Conservation (phyloP, 1,140 invertebrate species). For the Chymomyza costata region DNA sequence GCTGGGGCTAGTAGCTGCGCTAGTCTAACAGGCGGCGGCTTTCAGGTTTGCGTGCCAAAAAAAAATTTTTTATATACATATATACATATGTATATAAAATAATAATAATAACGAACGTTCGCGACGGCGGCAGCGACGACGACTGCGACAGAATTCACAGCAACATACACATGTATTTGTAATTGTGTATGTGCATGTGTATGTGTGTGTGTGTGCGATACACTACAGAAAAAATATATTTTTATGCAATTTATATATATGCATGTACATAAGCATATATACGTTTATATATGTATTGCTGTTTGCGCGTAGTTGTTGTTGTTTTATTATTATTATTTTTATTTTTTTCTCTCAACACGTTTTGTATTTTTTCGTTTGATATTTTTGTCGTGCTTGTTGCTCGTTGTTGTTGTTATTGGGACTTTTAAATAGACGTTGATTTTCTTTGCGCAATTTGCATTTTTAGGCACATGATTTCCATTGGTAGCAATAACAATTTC, state of each 20-base stretch:
- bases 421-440: conserved; percentile 69
- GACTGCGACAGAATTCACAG: conserved; percentile 12
- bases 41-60: conserved; percentile 59
- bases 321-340: conserved; percentile 29
- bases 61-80: no score
- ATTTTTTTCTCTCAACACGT: conserved; percentile 58
- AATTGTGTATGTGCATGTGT: conserved; percentile 21
- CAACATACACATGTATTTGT: conserved; percentile 22
- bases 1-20: conserved; percentile 9
- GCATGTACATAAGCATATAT: conserved; percentile 29
- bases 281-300: conserved; percentile 23
- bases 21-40: conserved; percentile 26
- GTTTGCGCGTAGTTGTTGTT: conserved; percentile 20
- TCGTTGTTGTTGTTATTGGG: conserved; percentile 41
- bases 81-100: conserved; percentile 40
- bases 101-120: conserved; percentile 37
- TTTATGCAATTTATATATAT: conserved; percentile 57
- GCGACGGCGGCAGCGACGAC: conserved; percentile 13
- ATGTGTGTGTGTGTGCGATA: conserved; percentile 21
- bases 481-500: conserved; percentile 66
- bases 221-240: conserved; percentile 63
- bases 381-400: conserved; percentile 38
- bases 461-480: conserved; percentile 71
- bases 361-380: conserved; percentile 52
- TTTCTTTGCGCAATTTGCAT: conserved; percentile 72